Base-by-base conservation (phyloP, 2,113 vertebrate genomes). In the Neoarius graeffei region DNA sequence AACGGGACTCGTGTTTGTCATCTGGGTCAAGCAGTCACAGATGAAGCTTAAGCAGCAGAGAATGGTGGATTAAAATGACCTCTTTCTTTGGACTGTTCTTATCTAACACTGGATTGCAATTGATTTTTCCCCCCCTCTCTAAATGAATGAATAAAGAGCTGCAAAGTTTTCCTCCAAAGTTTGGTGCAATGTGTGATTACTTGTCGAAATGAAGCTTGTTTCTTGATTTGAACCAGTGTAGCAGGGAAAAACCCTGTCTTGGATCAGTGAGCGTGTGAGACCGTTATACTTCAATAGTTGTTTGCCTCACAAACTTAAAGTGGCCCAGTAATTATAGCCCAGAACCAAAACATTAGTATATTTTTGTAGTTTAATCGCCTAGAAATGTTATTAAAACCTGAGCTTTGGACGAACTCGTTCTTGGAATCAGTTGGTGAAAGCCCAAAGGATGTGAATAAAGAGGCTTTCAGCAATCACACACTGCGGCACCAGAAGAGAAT, bases 61-160 rank as follows among this genome's bases (percentile, higher is more conserved):
- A 95, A 92, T 23, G 25, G 89, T 93, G 94, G 94, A 96, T 97
- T 98, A 97, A 94, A 95, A 92, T 92, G 93, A 93, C 62, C 97
- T 96, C 94, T 92, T 93, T 96, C 92, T 95, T 95, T 94, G 95
- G 93, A 96, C 94, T 96, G 92, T 20, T 92, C 90, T 92, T 90
- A 89, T 74, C 90, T 91, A 94, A 94, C 93, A 89, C 91, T 95
- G 92, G 90, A 91, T 90, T 95, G 91, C 95, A 96, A 94, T 95
- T 89, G 90, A 92, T 96, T 94, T 92, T 91, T 90, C 93, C 85
- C 8, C 5, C 17, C 14, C 3, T 42, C 86, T 82, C 90, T 87
- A 90, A 82, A 87, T 77, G 90, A 93, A 85, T 66, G 83, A 84
- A 86, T 69, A 84, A 56, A 2, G 52, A 35, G 27, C 66, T 52